Conservation (phyloP, 2,113 vertebrate species). For the Copsychus sechellarum region DNA sequence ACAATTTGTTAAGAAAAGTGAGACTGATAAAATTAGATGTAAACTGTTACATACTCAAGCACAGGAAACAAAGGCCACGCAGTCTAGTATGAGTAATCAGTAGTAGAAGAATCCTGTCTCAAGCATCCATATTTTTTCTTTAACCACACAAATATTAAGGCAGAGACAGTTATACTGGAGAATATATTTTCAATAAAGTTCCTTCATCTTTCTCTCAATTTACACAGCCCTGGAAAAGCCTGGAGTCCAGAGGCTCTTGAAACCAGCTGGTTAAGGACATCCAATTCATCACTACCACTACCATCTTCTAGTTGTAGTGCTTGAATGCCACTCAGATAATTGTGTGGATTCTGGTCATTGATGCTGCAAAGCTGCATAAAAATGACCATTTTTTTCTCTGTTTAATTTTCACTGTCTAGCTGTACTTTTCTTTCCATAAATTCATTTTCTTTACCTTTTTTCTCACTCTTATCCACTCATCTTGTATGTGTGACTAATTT, state of each 20-base stretch:
- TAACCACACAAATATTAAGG: neutral
- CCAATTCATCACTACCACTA: neutral
- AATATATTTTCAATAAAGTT: neutral
- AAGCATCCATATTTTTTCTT: neutral
- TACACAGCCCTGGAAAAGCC: neutral
- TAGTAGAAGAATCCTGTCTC: neutral
- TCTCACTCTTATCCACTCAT: neutral
- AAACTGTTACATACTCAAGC: neutral
- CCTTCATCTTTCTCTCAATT: neutral
- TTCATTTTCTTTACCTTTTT: conserved; percentile 11
- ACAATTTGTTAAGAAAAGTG: neutral
- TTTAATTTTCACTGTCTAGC: neutral
- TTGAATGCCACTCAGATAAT: neutral
- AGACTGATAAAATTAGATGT: neutral
- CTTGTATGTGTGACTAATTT: conserved; percentile 42
- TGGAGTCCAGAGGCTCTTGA: neutral
- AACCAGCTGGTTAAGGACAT: neutral
- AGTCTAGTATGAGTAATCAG: neutral
- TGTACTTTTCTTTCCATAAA: neutral
- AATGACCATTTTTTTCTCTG: neutral
- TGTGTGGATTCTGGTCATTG: neutral
- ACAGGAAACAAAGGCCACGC: neutral
- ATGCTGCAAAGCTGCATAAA: neutral
- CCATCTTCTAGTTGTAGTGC: neutral
- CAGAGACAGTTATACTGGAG: neutral